These are phyloP conservation scores for Paracanthobrama guichenoti DNA, from an alignment of 2,113 vertebrate genomes.

Conservation along the genomic window DNA sequence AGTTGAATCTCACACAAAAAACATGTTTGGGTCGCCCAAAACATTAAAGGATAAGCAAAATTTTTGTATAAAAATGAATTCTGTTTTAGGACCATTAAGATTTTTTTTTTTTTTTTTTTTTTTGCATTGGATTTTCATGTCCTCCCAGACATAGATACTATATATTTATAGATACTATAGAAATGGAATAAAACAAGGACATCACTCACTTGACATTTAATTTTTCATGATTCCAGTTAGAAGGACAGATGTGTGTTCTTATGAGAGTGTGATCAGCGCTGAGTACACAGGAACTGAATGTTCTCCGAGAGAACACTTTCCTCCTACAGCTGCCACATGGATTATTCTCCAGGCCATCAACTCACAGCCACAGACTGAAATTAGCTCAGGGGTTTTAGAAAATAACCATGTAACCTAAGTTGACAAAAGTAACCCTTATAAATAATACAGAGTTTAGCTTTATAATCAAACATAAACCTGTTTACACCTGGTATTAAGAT, in stretches of 20 bases:
- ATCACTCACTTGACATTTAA: neutral
- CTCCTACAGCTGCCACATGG: slow-evolving; percentile 13
- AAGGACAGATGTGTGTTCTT: neutral
- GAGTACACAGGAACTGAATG: slow-evolving; percentile 18
- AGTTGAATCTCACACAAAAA: neutral
- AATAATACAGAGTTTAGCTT: neutral
- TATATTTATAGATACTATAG: neutral
- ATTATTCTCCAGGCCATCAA: slow-evolving; percentile 27
- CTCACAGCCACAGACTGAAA: neutral
- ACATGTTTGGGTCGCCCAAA: neutral
- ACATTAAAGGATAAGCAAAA: neutral
- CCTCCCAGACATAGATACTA: neutral
- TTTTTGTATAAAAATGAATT: neutral
- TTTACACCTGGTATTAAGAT: too few relatives aligned
- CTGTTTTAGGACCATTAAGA: neutral
- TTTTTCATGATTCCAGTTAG: neutral
- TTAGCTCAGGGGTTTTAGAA: neutral
- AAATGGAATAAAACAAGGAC: neutral
- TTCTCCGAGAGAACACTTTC: neutral
- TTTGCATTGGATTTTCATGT: neutral
- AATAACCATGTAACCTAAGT: neutral
- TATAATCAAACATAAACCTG: neutral
- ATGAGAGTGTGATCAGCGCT: neutral
- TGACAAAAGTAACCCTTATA: neutral
- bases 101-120: too few relatives aligned